Evolutionary conservation across 92 coral and sea anemone genomes (phyloP).

Genomic region (Palythoa caribaeorum): DNA sequence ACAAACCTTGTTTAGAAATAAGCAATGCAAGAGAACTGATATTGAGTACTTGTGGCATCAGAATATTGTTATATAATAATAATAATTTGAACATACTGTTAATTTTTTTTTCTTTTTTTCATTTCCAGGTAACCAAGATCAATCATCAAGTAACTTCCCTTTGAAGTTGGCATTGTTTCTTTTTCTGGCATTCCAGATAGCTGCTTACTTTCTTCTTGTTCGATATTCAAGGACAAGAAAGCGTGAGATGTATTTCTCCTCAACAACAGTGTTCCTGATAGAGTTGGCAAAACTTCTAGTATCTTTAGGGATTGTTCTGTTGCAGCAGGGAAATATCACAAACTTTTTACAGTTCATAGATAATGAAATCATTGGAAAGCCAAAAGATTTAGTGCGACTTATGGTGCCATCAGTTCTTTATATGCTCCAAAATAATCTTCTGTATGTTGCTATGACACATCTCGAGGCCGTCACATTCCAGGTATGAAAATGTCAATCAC

Average conservation of each 20-base stretch:
- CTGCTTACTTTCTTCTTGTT: conserved; percentile 76
- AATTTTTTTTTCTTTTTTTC: background rate
- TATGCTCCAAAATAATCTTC: conserved; percentile 80
- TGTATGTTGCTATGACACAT: conserved; percentile 85
- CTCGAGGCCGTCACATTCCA: conserved; percentile 88
- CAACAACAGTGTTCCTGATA: conserved; percentile 79
- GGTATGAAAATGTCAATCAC: conserved; percentile 44
- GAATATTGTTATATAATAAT: no score
- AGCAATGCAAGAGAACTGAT: no score
- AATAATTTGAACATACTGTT: background rate
- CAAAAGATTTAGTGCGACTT: conserved; percentile 61
- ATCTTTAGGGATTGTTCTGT: conserved; percentile 61
- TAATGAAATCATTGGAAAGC: conserved; percentile 55
- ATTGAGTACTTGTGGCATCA: no score
- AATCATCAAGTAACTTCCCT: background rate
- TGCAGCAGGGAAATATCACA: conserved; percentile 58
- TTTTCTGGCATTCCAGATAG: conserved; percentile 76
- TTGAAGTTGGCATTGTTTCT: conserved; percentile 45
- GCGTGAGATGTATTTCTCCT: conserved; percentile 74
- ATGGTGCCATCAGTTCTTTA: conserved; percentile 80
- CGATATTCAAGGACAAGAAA: conserved; percentile 79
- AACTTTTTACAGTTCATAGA: conserved; percentile 61
- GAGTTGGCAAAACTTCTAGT: conserved; percentile 69
- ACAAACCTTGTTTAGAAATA: no score
- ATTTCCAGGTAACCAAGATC: background rate